phyloP scores from a whole-genome alignment of 2,797 vertebrate genomes.

The Tapirus indicus region DNA sequence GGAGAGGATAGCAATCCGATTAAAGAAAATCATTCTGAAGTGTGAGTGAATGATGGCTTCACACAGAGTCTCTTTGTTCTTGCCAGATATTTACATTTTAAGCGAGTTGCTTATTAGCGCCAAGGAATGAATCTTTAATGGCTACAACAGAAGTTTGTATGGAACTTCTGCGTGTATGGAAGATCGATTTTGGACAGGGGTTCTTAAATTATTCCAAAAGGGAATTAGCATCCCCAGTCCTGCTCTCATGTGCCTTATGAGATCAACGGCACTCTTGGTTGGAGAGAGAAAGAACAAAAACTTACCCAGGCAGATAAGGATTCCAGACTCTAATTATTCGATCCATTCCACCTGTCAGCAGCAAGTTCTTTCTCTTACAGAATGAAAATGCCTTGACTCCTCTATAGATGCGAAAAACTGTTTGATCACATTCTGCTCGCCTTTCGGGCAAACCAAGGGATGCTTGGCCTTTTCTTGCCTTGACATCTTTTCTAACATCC shows the following conservation, averaged over 20 bases:
- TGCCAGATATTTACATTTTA: background rate
- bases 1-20: background rate
- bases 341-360: slow-evolving; percentile 90
- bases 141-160: background rate
- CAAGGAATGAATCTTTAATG: background rate
- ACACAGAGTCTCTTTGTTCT: background rate
- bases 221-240: background rate
- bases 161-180: background rate
- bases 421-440: slow-evolving; percentile 86
- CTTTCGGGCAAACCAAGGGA: slow-evolving; percentile 82
- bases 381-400: slow-evolving; percentile 90
- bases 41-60: background rate
- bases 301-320: slow-evolving; percentile 87
- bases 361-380: slow-evolving; percentile 86
- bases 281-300: background rate
- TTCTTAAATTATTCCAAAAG: background rate
- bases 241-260: background rate
- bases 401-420: slow-evolving; percentile 85
- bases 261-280: background rate
- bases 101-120: background rate
- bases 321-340: slow-evolving; percentile 90
- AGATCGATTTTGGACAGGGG: background rate
- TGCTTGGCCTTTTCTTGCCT: slow-evolving; percentile 81
- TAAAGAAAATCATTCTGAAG: background rate
- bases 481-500: slow-evolving; percentile 84